A percentile compares a stretch with the other conserved stretches of the same genome.
Conservation (phyloP, 2,797 vertebrate species). For the Vireo griseus region DNA sequence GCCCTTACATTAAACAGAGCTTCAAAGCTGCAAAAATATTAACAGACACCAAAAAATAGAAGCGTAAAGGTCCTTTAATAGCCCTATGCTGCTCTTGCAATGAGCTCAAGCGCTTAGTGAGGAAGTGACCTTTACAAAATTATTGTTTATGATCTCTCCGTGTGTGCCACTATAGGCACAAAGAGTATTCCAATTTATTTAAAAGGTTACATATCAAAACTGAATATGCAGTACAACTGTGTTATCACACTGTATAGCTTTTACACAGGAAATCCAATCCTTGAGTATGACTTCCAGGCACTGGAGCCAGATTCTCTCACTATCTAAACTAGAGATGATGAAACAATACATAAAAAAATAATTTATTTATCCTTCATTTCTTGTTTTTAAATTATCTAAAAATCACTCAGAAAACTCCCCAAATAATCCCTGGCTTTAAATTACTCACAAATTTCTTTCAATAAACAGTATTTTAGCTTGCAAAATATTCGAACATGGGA, state of each 20-base stretch:
- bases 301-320: not conserved
- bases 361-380: not conserved
- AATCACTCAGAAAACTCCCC: not conserved
- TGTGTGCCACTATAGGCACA: conserved; percentile 59
- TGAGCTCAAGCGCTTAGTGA: conserved; percentile 51
- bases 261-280: conserved; percentile 55
- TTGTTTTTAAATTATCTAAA: not conserved
- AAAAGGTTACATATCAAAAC: conserved; percentile 81
- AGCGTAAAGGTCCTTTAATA: conserved; percentile 38
- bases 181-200: conserved; percentile 82
- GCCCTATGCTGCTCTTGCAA: conserved; percentile 41
- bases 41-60: conserved; percentile 12
- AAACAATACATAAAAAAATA: not conserved
- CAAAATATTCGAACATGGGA: not conserved
- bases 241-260: conserved; percentile 69
- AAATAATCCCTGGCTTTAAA: not conserved
- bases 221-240: conserved; percentile 72
- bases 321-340: not conserved
- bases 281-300: conserved; percentile 30
- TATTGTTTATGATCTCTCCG: conserved; percentile 76
- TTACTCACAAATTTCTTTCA: not conserved
- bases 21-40: conserved; percentile 31
- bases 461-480: not conserved
- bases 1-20: not conserved
- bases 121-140: conserved; percentile 77